Evolutionary conservation across 2,888 invertebrate genomes (phyloP), one percentile per base, ranked within the genome.

Genomic region (Macrophya alboannulata): DNA sequence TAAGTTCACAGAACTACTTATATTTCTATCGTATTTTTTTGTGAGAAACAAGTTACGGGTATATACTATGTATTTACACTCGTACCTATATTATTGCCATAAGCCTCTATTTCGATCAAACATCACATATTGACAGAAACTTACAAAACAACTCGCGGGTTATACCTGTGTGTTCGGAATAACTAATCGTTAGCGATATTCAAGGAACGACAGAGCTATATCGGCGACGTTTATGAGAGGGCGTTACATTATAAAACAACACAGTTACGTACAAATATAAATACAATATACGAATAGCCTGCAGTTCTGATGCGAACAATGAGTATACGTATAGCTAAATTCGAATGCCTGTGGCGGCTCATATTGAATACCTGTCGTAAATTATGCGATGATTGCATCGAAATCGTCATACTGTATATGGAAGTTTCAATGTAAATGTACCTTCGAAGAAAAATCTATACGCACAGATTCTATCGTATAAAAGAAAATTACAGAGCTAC

Each of bases 351-450:
- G 17, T 40, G n/a, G 71, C 71, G 15, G 37, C 40, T n/a, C 71
- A 40, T 12, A 71, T 71, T 25, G 71, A 40, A 71, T 71, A 71
- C 40, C n/a, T n/a, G 40, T 71, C 40, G 40, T 71, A 71, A 71
- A 71, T 71, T 71, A 37, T 40, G 31, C 31, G 71, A n/a, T 40
- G 40, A 71, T 40, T 17, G 71, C 40, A 71, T 71, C 40, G 40
- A 40, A 71, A 37, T 71, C 40, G 71, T 40, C 37, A 31, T 40
- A 40, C 40, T 31, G 40, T 37, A 37, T 31, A 37, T n/a, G n/a
- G n/a, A 15, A 71, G 9, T 71, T 71, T 31, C 71, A 40, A 40
- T 71, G 37, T 31, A 71, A 71, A 71, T 71, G 71, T 71, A 71
- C 15, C 8, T 71, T n/a, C 17, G 9, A n/a, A 62, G 62, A 62